Percentiles rank a stretch among this genome's conserved stretches.
These are phyloP conservation scores for Luperina nickerlii DNA, from an alignment of 2,888 invertebrate species.

Conservation along the genomic window DNA sequence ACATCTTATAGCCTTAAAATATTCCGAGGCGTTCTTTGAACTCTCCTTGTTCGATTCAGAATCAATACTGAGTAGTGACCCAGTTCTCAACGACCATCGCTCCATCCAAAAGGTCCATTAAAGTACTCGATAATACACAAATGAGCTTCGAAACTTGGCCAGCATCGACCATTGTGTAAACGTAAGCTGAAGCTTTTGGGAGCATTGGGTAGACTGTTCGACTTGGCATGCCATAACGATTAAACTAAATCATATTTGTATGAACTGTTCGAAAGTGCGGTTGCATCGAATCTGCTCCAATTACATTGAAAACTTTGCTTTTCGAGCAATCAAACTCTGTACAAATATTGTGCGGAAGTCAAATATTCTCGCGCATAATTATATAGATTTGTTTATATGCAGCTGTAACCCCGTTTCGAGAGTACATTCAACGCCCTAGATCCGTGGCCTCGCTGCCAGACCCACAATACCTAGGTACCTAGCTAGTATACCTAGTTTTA, in stretches of 20 bases:
- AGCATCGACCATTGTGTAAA: slow-evolving; percentile 35
- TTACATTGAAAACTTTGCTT: slow-evolving; percentile 41
- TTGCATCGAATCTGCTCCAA: slow-evolving; percentile 34
- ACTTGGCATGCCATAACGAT: slow-evolving; percentile 10
- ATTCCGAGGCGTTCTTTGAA: slow-evolving; percentile 53
- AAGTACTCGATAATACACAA: slow-evolving; percentile 45
- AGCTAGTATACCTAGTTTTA: slow-evolving; percentile 44
- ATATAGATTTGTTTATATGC: slow-evolving; percentile 64
- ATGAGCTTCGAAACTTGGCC: slow-evolving; percentile 33
- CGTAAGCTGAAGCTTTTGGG: slow-evolving; percentile 4
- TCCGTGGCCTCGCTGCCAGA: slow-evolving; percentile 74
- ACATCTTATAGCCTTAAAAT: slow-evolving; percentile 36
- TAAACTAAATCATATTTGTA: slow-evolving; percentile 37
- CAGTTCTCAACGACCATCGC: slow-evolving; percentile 46
- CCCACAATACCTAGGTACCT: slow-evolving; percentile 74
- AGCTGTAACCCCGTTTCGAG: slow-evolving; percentile 75
- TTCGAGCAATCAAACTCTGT: slow-evolving; percentile 14
- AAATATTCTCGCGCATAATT: slow-evolving; percentile 41
- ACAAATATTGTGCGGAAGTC: slow-evolving; percentile 41
- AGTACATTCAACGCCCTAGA: slow-evolving; percentile 80
- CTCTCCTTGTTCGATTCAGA: slow-evolving; percentile 35
- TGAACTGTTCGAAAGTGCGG: slow-evolving; percentile 20
- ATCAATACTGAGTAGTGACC: slow-evolving; percentile 56
- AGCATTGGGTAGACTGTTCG: not conserved
- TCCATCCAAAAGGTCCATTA: slow-evolving; percentile 54